Conservation (phyloP, 1,140 invertebrate species). For the Pectinophora gossypiella region DNA sequence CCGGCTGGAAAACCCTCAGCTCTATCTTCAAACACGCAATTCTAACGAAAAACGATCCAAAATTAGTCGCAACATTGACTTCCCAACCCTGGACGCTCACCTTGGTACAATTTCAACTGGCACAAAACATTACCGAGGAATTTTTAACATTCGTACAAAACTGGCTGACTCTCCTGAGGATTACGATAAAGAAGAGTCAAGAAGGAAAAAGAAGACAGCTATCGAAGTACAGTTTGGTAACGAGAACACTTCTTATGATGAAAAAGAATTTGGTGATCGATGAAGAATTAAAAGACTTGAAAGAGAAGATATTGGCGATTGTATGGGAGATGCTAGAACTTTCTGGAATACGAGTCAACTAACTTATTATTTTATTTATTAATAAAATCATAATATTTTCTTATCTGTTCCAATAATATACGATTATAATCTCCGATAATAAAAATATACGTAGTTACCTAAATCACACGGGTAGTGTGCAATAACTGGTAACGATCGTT, state of each 20-base stretch:
- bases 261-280: conserved; percentile 38
- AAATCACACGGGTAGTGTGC: too few relatives aligned
- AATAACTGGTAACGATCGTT: too few relatives aligned
- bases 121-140: conserved; percentile 44
- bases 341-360: too few relatives aligned
- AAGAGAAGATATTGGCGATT: conserved; percentile 28
- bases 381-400: too few relatives aligned
- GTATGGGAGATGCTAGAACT: conserved; percentile 8
- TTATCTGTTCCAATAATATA: too few relatives aligned
- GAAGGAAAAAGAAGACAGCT: conserved; percentile 29
- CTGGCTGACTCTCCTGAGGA: conserved; percentile 52
- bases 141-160: conserved; percentile 51
- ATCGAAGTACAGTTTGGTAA: conserved; percentile 42
- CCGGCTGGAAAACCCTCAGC: conserved; percentile 55
- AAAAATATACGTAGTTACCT: too few relatives aligned
- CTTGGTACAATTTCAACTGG: conserved; percentile 52
- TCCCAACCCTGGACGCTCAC: conserved; percentile 60
- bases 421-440: too few relatives aligned
- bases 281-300: conserved; percentile 29
- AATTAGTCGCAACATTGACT: conserved; percentile 44
- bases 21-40: conserved; percentile 58
- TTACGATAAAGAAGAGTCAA: conserved; percentile 41
- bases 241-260: conserved; percentile 40
- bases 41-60: conserved; percentile 41
- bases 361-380: too few relatives aligned